Base-by-base conservation (phyloP, 2,888 invertebrate species). In the Pandemis heparana region DNA sequence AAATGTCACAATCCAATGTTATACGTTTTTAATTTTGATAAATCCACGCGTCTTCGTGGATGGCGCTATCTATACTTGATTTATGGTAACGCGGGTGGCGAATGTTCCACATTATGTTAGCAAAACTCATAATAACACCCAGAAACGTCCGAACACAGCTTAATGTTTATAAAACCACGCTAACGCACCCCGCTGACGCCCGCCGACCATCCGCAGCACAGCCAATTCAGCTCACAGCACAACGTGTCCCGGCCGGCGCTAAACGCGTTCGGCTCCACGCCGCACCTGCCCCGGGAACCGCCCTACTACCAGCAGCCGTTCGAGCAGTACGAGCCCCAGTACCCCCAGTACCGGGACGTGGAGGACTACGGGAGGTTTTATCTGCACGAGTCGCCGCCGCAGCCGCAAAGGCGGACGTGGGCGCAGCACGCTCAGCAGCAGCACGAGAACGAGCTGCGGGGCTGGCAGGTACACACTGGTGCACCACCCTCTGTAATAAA, bases 351-450 rank as follows among this genome's bases (percentile, higher is more conserved):
- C 77, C 81, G 89, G 78, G 89, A 89, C 69, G 85, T 88, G 51
- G 89, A 89, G 74, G 87, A 85, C 70, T 84, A 80, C 80, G 81
- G 87, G 76, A 94, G 95, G 88, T 97, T 97, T 90, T 97, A 96
- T 90, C 92, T 97, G 81, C 97, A 97, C 86, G 97, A 97, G 84
- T 89, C 88, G 81, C 90, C 91, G 76, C 89, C 95, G 78, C 95
- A 92, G 72, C 95, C 95, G 69, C 96, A 95, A 85, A 89, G 96
- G 9, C 91, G 96, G 80, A 97, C 96, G 1, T 96, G 96, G 96
- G 96, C 96, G 51, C 96, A 96, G 82, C 95, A 95, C 76, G 92
- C 92, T 59, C 92, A 91, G 76, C 95, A 94, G 59, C 95, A 95
- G 62, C 95, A 95, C 78, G 89, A 95, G 70, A 90, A 95, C 43